Conservation (phyloP, 2,888 invertebrate genomes). For the Lasioglossum lativentre region DNA sequence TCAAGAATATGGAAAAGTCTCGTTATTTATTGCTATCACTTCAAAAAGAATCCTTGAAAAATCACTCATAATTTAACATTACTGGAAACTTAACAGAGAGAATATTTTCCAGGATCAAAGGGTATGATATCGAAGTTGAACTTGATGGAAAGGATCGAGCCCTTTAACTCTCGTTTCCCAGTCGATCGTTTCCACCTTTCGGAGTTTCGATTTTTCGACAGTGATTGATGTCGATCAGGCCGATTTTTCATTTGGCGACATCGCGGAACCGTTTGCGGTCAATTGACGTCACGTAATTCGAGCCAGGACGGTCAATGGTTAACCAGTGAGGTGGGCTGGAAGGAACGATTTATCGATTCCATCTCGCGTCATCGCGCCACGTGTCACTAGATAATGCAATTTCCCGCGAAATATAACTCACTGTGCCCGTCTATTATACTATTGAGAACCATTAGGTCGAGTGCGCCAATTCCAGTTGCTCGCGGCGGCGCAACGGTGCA, state of each 20-base stretch:
- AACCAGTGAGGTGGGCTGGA: slow-evolving; percentile 9
- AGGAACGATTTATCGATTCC: slow-evolving; percentile 62
- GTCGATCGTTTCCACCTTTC: not conserved
- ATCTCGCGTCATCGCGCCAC: slow-evolving; percentile 64
- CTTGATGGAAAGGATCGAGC: not conserved
- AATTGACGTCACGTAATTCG: slow-evolving; percentile 59
- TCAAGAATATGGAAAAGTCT: too few species aligned
- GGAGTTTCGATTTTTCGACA: slow-evolving; percentile 14
- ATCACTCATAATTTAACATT: not conserved
- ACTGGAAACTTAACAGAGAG: too few species aligned
- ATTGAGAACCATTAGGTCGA: slow-evolving; percentile 51
- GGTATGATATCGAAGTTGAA: not conserved
- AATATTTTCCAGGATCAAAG: not conserved
- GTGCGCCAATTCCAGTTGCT: slow-evolving; percentile 19
- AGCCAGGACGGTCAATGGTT: slow-evolving; percentile 46
- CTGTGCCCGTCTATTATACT: slow-evolving; percentile 49
- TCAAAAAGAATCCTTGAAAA: not conserved
- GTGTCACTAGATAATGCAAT: slow-evolving; percentile 66
- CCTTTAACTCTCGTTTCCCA: not conserved
- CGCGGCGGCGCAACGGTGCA: not conserved
- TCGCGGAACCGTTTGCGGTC: slow-evolving; percentile 42
- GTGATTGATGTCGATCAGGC: not conserved
- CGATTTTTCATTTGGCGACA: slow-evolving; percentile 10
- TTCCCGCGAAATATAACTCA: slow-evolving; percentile 58
- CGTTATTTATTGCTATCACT: too few species aligned